phyloP scores from a whole-genome alignment of 2,113 vertebrate genomes.

The Ceyx melanurus region DNA sequence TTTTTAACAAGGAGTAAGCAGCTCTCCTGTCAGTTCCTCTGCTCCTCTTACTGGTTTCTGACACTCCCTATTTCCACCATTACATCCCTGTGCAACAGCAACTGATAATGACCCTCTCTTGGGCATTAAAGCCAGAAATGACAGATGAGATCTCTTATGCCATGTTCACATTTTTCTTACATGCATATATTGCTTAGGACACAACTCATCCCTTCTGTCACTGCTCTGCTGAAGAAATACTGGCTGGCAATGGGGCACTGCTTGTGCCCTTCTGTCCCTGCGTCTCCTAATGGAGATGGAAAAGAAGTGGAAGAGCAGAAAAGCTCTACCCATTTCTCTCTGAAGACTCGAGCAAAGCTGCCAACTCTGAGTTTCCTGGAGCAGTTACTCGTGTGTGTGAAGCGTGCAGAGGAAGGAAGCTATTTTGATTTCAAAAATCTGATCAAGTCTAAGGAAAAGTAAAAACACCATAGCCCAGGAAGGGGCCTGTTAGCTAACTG shows the following conservation, averaged over 20 bases:
- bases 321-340: not conserved
- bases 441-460: not conserved
- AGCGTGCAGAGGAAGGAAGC: not conserved
- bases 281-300: not conserved
- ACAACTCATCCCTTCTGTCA: not conserved
- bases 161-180: not conserved
- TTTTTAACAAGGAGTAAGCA: not conserved
- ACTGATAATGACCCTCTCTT: not conserved
- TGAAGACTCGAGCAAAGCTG: not conserved
- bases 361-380: not conserved
- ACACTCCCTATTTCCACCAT: rapidly evolving
- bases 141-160: not conserved
- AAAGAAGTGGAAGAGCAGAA: not conserved
- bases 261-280: not conserved
- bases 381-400: not conserved
- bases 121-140: not conserved
- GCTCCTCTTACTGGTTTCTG: not conserved
- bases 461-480: not conserved
- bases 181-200: not conserved
- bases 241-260: not conserved
- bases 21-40: not conserved
- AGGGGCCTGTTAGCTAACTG: not conserved
- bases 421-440: not conserved
- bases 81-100: not conserved
- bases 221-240: not conserved